These are phyloP conservation scores for Eledona agricola DNA, from an alignment of 2,888 invertebrate species.

Conservation along the genomic window DNA sequence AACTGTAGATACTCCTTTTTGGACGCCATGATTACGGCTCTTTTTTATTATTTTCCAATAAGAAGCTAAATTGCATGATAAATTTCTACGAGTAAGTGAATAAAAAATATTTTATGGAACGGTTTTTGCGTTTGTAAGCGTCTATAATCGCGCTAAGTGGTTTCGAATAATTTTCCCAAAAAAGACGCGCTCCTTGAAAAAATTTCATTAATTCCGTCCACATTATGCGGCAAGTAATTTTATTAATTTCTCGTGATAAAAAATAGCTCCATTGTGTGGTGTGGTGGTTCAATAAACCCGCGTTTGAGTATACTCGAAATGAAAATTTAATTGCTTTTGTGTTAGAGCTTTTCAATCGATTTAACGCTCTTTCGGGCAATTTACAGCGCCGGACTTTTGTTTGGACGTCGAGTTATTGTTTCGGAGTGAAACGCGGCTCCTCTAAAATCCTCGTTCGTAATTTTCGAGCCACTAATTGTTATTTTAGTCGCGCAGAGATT, in stretches of 20 bases:
- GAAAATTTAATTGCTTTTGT: slow-evolving; percentile 13
- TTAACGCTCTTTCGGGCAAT: slow-evolving; percentile 8
- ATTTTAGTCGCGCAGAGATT: slow-evolving; percentile 31
- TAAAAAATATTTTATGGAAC: slow-evolving; percentile 8
- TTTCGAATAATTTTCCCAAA: slow-evolving; percentile 19
- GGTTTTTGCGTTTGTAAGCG: slow-evolving; percentile 14
- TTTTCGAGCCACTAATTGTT: slow-evolving; percentile 11
- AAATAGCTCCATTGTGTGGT: slow-evolving; percentile 23
- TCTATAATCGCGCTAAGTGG: slow-evolving; percentile 11
- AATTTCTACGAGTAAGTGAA: slow-evolving; percentile 1
- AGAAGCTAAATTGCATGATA: too few species aligned
- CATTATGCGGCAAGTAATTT: slow-evolving; percentile 17
- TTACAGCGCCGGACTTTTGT: not conserved
- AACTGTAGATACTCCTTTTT: too few species aligned
- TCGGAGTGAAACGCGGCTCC: too few species aligned
- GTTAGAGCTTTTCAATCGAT: slow-evolving; percentile 2
- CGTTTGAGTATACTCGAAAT: slow-evolving; percentile 7
- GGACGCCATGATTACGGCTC: too few species aligned
- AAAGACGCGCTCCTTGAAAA: slow-evolving; percentile 12
- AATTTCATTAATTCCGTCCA: slow-evolving; percentile 6
- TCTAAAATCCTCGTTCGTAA: too few species aligned
- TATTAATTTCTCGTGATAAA: slow-evolving; percentile 30
- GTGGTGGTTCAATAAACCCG: slow-evolving; percentile 30
- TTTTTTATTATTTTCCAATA: too few species aligned
- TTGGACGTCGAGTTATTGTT: not conserved